Conservation (phyloP, 2,797 vertebrate species). For the Gallinago stenura region DNA sequence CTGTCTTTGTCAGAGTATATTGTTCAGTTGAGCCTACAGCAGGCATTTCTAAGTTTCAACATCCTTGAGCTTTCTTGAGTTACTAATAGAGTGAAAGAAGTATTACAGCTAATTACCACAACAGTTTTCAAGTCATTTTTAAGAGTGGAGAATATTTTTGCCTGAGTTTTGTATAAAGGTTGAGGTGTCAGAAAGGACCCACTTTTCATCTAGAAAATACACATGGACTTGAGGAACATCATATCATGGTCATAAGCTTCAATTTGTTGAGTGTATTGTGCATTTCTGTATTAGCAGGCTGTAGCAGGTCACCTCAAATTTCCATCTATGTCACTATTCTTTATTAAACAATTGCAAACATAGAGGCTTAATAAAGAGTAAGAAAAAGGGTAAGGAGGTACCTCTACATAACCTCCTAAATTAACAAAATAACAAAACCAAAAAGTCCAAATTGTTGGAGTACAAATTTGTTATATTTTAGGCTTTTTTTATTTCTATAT, state of each 20-base stretch:
- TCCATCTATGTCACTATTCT: background rate
- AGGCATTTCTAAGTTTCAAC: background rate
- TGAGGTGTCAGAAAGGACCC: background rate
- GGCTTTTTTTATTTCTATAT: background rate
- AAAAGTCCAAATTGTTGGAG: background rate
- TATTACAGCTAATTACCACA: background rate
- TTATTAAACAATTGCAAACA: background rate
- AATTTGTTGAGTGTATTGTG: background rate
- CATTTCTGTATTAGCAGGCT: background rate
- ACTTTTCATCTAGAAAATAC: background rate
- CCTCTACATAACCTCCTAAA: background rate
- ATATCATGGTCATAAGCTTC: background rate
- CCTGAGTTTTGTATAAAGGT: background rate
- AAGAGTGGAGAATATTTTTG: background rate
- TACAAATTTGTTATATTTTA: background rate
- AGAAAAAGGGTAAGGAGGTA: background rate
- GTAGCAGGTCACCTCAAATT: background rate
- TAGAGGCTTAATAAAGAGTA: background rate
- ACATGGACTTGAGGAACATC: background rate
- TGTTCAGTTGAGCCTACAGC: background rate
- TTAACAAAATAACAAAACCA: background rate
- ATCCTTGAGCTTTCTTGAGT: background rate
- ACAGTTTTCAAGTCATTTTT: background rate
- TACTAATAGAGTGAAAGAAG: background rate
- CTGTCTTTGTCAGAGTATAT: background rate